Conservation (phyloP, 2,113 vertebrate species). For the Alethe castanea region DNA sequence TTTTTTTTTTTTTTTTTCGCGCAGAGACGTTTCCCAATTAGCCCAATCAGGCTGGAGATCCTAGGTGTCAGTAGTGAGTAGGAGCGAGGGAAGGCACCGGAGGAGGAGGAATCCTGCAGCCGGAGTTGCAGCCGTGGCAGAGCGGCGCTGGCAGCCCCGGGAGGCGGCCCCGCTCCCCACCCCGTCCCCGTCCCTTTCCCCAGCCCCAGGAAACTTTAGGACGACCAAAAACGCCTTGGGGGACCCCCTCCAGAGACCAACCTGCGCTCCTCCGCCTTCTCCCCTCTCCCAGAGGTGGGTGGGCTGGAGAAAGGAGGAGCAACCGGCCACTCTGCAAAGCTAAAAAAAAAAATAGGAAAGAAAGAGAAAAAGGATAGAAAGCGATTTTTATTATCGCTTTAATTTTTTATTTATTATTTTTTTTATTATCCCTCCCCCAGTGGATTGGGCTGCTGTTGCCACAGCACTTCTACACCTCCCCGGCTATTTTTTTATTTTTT, state of each 20-base stretch:
- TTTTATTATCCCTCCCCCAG: background rate
- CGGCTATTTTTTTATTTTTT: background rate
- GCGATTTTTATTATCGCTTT: background rate
- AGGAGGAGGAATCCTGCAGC: slow-evolving; percentile 68
- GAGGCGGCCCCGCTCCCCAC: background rate
- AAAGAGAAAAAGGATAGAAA: background rate
- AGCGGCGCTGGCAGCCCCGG: slow-evolving; percentile 23
- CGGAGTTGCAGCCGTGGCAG: slow-evolving; percentile 56
- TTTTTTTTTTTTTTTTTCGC: background rate
- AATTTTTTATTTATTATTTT: background rate
- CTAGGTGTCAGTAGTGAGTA: slow-evolving; percentile 73
- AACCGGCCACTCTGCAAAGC: background rate
- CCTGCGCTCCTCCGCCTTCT: background rate
- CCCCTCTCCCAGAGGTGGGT: slow-evolving; percentile 13
- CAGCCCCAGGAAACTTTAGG: background rate
- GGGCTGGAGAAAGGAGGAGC: slow-evolving; percentile 43
- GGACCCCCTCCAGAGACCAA: background rate
- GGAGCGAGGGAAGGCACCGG: slow-evolving; percentile 34
- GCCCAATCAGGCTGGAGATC: slow-evolving; percentile 73
- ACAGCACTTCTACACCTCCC: background rate
- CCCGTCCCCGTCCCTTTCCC: background rate
- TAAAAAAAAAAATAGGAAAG: background rate
- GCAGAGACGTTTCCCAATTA: slow-evolving; percentile 67
- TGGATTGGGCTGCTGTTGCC: background rate
- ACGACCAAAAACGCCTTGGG: background rate